A percentile compares a stretch with the other conserved stretches of the same genome.
phyloP scores from a whole-genome alignment of 2,113 vertebrate species.

The Polypterus bichir region DNA sequence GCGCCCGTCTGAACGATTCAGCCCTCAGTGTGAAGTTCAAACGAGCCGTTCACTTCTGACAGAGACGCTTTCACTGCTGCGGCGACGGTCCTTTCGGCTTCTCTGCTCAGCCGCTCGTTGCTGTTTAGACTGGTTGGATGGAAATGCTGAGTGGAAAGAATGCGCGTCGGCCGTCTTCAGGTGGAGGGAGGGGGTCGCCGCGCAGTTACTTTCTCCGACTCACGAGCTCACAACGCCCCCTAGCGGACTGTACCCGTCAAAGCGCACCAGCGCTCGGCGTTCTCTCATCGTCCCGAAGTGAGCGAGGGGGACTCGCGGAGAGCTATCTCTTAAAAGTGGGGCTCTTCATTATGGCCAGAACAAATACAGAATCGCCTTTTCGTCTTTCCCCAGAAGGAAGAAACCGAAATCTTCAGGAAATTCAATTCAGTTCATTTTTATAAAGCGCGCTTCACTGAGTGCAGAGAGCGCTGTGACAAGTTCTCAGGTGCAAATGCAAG shows the following conservation, averaged over 20 bases:
- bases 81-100: not conserved
- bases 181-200: not conserved
- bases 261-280: not conserved
- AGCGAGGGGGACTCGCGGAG: no score
- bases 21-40: no score
- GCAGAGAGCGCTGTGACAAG: no score
- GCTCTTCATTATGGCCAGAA: no score
- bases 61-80: not conserved
- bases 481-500: no score
- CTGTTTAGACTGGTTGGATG: not conserved
- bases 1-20: no score
- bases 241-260: slow-evolving; percentile 25
- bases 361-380: not conserved
- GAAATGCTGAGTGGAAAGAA: slow-evolving; percentile 5
- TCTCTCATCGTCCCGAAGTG: no score
- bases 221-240: slow-evolving; percentile 37
- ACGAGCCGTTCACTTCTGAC: not conserved
- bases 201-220: not conserved
- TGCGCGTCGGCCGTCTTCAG: not conserved
- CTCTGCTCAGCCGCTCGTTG: not conserved
- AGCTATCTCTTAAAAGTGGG: no score
- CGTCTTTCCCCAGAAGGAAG: not conserved
- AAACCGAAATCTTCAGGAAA: slow-evolving; percentile 8
- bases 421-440: slow-evolving; percentile 1
- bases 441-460: no score